phyloP scores from a whole-genome alignment of 1,140 invertebrate genomes.

The Aethina tumida region DNA sequence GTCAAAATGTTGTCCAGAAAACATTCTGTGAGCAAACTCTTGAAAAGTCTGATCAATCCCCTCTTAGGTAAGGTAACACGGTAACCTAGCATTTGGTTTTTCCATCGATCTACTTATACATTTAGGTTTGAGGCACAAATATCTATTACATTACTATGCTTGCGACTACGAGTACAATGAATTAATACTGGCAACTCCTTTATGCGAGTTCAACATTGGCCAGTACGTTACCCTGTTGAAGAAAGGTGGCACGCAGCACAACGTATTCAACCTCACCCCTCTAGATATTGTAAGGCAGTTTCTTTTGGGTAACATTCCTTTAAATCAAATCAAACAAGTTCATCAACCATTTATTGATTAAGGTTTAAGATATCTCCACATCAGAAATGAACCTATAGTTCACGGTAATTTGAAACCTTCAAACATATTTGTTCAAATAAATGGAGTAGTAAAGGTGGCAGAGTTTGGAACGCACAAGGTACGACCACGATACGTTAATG shows the following conservation, averaged over 20 bases:
- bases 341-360: no score
- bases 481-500: no score
- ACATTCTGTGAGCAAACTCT: slow-evolving; percentile 19
- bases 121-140: slow-evolving; percentile 21
- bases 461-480: slow-evolving; percentile 37
- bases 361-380: slow-evolving; percentile 33
- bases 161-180: slow-evolving; percentile 27
- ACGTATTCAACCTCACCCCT: slow-evolving; percentile 15
- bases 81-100: not conserved
- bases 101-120: not conserved
- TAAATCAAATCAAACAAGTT: no score
- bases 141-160: slow-evolving; percentile 28
- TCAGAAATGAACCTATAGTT: slow-evolving; percentile 28
- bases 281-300: slow-evolving; percentile 27
- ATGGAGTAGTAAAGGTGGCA: slow-evolving; percentile 31
- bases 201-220: slow-evolving; percentile 33
- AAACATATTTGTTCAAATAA: slow-evolving; percentile 33
- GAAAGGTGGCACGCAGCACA: slow-evolving; percentile 13
- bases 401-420: slow-evolving; percentile 38
- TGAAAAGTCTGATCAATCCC: slow-evolving; percentile 23
- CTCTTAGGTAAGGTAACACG: slow-evolving; percentile 13
- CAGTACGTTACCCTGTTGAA: slow-evolving; percentile 31
- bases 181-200: slow-evolving; percentile 27
- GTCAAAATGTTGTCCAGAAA: slow-evolving; percentile 26
- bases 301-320: no score